These are phyloP conservation scores for Poecilia latipinna DNA, from an alignment of 2,113 vertebrate genomes.

Conservation along the genomic window DNA sequence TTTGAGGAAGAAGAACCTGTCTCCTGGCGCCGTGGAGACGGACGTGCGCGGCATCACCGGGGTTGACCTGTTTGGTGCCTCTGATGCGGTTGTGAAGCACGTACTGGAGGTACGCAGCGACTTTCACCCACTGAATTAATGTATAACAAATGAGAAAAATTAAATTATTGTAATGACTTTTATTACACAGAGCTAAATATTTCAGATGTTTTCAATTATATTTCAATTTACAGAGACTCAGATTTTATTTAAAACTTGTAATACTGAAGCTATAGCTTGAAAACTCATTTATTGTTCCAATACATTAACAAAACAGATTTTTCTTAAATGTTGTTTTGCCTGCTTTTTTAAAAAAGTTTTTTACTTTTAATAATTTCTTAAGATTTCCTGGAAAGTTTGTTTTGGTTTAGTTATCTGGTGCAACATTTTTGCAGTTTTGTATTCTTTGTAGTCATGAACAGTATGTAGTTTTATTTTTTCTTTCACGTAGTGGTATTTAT, in stretches of 20 bases:
- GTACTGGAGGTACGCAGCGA: slow-evolving; percentile 88
- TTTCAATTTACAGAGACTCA: too few relatives aligned
- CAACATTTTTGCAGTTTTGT: too few relatives aligned
- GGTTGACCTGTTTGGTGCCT: slow-evolving; percentile 93
- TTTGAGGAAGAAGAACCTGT: slow-evolving; percentile 96
- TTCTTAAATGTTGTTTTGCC: too few relatives aligned
- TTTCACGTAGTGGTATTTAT: neutral
- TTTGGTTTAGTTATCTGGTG: too few relatives aligned
- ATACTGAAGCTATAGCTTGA: too few relatives aligned
- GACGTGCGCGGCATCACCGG: slow-evolving; percentile 93
- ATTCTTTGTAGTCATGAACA: neutral
- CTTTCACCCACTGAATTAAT: neutral
- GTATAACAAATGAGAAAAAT: neutral
- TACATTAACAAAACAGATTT: too few relatives aligned
- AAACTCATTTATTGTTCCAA: too few relatives aligned
- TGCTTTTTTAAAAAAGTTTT: too few relatives aligned
- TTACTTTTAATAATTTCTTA: too few relatives aligned
- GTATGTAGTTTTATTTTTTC: neutral
- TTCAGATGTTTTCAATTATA: neutral
- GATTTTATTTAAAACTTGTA: too few relatives aligned
- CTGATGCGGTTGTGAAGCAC: slow-evolving; percentile 95
- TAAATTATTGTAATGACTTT: neutral
- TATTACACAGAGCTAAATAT: neutral
- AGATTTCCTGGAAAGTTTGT: too few relatives aligned
- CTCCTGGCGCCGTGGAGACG: slow-evolving; percentile 91